Base-by-base conservation (phyloP, 2,888 invertebrate genomes). In the Ichneumon xanthorius region DNA sequence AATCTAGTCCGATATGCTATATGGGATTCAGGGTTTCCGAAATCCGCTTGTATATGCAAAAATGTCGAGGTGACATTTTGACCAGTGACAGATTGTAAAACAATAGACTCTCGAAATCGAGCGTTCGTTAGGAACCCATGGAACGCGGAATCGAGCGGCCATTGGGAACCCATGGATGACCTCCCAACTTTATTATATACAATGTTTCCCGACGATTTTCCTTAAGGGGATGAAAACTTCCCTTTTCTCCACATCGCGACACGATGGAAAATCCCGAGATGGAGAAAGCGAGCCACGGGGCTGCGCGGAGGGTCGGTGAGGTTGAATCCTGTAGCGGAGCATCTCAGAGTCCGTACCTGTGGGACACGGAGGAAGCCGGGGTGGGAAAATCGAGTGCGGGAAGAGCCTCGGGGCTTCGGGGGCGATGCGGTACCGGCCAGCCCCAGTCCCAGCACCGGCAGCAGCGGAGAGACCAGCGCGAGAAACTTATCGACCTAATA, bases 401-500 rank as follows among this genome's bases (percentile, higher is more conserved):
- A 78, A 86, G 75, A 76, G 77, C 84, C 85, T 82, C 71, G 55
- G 77, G 84, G 84, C 71, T 82, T 63, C 67, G 19, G 61, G 48
- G 63, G 53, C 48, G 61, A 50, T 40, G 70, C 61, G 61, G 30
- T 63, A 63, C 61, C 61, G 61, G 61, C 61, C 30, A 63, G 45
- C 3, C 45, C 45, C 45, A 16, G 45, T 45, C 45, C 58, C 58
- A 58, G 53, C 11, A 68, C 30, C 48, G 26, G 22, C 53, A 53
- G 68, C 53, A 50, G 79, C 71, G 37, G 65, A 30, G 79, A 67
- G 53, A 65, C 55, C 37, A 48, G 72, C 50, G 75, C 67, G 70
- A 72, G 68, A 85, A 86, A 86, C 86, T 86, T 86, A 86, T 87
- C 72, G 83, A 80, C 78, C 87, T 83, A 87, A 88, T 87, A 87